Evolutionary conservation across 2,113 vertebrate genomes (phyloP), one percentile per base, ranked within the genome.

Genomic region (Mola mola): DNA sequence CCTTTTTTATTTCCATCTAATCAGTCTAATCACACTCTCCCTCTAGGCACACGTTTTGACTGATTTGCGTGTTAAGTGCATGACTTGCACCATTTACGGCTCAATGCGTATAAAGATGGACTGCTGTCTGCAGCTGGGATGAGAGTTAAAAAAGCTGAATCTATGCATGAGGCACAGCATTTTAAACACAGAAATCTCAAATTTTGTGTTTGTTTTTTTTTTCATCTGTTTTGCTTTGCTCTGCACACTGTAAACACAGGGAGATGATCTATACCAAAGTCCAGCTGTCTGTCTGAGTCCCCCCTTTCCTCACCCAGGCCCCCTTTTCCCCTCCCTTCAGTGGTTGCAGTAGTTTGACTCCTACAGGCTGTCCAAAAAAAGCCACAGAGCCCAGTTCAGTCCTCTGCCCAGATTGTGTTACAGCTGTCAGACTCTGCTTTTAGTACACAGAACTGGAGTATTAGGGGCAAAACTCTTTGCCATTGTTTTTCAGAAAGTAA

Each of bases 261-360:
- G 16, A 57, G 63, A 62, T 64, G 38, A 75, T 65, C 47, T 52
- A 10, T 24, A 34, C 28, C 12, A n/a, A 16, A 41, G 63, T 79
- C 61, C 59, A 57, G 86, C 74, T 79, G 89, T 52, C 63, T 51
- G 82, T 91, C 87, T 75, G 69, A 88, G 79, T 83, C 67, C 88
- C 87, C 90, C 84, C 69, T 77, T 16, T 13, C 52, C 7, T 5
- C 43, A 43, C 36, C 74, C 77, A 73, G 25, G 2, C 8, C 20
- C 34, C 34, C 9, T 20, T n/a, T 8, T 1, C 17, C 19, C 44
- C 36, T 64, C 56, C 53, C 58, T 67, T 67, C 29, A 69, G 70
- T 81, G 65, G 76, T 70, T 69, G 68, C 72, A 75, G 73, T 40
- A 65, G 60, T 80, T 82, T 69, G 74, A 81, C 81, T 88, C 84